Percentiles rank a stretch among this genome's conserved stretches.
Conservation (phyloP, 1,140 invertebrate genomes). For the Oryzaephilus surinamensis region DNA sequence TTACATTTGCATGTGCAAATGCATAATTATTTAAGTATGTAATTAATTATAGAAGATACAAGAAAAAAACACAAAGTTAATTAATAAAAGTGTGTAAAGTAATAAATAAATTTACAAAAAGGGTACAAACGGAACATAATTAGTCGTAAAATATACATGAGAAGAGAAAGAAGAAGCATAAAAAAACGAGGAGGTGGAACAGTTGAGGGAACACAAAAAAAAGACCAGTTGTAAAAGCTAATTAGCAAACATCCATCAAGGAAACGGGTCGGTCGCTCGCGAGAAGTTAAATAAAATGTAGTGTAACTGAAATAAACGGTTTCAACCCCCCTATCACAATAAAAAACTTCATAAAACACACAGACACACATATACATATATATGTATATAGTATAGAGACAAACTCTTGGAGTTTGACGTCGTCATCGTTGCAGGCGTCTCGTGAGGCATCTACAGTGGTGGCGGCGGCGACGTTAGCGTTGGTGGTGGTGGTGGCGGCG, state of each 20-base stretch:
- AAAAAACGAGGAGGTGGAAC: constrained; percentile 9
- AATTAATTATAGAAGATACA: no score
- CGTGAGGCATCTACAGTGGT: constrained; percentile 6
- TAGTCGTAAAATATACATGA: no score
- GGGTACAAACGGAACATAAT: no score
- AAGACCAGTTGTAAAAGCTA: constrained; percentile 9
- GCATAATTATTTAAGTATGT: no score
- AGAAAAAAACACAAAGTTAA: no score
- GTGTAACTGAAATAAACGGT: constrained; percentile 28
- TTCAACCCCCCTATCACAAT: constrained; percentile 18
- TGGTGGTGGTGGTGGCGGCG: constrained; percentile 9
- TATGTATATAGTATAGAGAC: no score
- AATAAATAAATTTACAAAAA: no score
- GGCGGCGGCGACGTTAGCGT: constrained; percentile 4
- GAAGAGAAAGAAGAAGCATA: no score
- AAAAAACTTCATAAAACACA: constrained; percentile 22
- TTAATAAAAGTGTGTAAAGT: no score
- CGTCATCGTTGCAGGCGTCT: constrained; percentile 7
- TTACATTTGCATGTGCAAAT: no score
- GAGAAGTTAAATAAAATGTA: constrained; percentile 18
- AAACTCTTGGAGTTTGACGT: no score
- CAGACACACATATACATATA: constrained; percentile 4
- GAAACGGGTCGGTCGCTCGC: no score
- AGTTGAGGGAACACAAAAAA: not conserved
- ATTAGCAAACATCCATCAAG: constrained; percentile 19